Evolutionary conservation across 2,113 vertebrate species (phyloP), one percentile per base, ranked within the genome.

Genomic region (Puffinus mauretanicus): DNA sequence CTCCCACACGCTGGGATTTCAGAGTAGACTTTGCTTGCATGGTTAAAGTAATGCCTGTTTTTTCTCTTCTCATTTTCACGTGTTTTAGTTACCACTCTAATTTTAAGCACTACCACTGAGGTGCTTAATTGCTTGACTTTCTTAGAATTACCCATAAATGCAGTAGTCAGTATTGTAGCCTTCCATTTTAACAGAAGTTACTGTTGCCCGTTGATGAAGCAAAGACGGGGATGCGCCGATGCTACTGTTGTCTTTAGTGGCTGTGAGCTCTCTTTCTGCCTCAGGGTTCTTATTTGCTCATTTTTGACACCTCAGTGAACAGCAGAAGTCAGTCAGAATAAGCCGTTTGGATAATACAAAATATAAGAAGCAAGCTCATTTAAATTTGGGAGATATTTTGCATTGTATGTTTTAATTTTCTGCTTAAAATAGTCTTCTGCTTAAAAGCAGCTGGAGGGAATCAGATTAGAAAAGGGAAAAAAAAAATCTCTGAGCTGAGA

Each of bases 231-330:
- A 38, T 22, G 6, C 11, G 40, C 17, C 49, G 32, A 55, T 51
- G 13, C 5, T 90, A 22, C 30, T 11, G 9, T 62, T 92, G 21
- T 44, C 29, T 67, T 72, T 16, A 72, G 44, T 47, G 34, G 19
- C 51, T 69, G 26, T 86, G 44, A 82, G 64, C 11, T 86, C 22
- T 24, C 12, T 76, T 89, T 51, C 57, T 85, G 78, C 73, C 78
- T 87, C 26, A 34, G 18, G 55, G 65, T 46, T 86, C 65, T 84
- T 76, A n/a, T 64, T 71, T 91, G 8, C 17, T 70, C 30, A 57
- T 76, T 94, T 91, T 95, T 89, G 70, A 82, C 73, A 65, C 81
- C 44, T 96, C 61, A 40, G 21, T 89, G 78, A 94, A 30, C 65
- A 89, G 52, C 70, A 64, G 30, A 83, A 89, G 19, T 79, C 51